These are phyloP conservation scores for Melozone crissalis DNA, from an alignment of 2,113 vertebrate genomes.

Conservation along the genomic window DNA sequence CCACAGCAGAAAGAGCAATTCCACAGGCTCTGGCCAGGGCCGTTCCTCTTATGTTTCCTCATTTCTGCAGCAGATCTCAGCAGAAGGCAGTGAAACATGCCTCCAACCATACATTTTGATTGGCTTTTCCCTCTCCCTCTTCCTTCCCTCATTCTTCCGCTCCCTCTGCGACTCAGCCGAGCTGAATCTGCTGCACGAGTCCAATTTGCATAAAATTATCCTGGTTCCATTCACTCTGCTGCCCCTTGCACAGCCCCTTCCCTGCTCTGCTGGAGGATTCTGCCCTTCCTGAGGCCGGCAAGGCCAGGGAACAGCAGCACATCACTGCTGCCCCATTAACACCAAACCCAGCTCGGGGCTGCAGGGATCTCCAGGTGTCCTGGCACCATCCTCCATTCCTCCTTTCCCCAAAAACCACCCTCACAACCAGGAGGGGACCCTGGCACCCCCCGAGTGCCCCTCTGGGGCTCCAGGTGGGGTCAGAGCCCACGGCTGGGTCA, in stretches of 20 bases:
- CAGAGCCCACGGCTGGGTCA: slow-evolving; percentile 13
- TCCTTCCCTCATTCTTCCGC: slow-evolving; percentile 31
- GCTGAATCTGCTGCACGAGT: slow-evolving; percentile 58
- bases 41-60: slow-evolving; percentile 59
- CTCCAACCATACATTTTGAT: slow-evolving; percentile 63
- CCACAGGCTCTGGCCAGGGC: slow-evolving; percentile 68
- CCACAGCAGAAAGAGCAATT: slow-evolving; percentile 67
- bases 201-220: slow-evolving; percentile 76
- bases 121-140: slow-evolving; percentile 39
- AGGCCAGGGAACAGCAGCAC: slow-evolving; percentile 58
- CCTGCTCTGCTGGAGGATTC: slow-evolving; percentile 66
- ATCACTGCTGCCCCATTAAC: slow-evolving; percentile 73
- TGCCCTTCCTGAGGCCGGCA: slow-evolving; percentile 64
- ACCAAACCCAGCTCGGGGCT: slow-evolving; percentile 68
- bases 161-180: slow-evolving; percentile 62
- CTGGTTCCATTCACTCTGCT: slow-evolving; percentile 66
- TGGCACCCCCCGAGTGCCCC: background rate
- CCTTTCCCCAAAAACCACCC: slow-evolving; percentile 7
- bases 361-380: slow-evolving; percentile 74
- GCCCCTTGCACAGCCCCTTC: slow-evolving; percentile 59
- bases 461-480: background rate
- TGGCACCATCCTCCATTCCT: slow-evolving; percentile 25
- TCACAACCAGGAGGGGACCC: slow-evolving; percentile 52
- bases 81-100: slow-evolving; percentile 67
- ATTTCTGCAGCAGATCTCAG: slow-evolving; percentile 64